Conservation (phyloP, 1,140 invertebrate genomes). For the Heliconius himera region DNA sequence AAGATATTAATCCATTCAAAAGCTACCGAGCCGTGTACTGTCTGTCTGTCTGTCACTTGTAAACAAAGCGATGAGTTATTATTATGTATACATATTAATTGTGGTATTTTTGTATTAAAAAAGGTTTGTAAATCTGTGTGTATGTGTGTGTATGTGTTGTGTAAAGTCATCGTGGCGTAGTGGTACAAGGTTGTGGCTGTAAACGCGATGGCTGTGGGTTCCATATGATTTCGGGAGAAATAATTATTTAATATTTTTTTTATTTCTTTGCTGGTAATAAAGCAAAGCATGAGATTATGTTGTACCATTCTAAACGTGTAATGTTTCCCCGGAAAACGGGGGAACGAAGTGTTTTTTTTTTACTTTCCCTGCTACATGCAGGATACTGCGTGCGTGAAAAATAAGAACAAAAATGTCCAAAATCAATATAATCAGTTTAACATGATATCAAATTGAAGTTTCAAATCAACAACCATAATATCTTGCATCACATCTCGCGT, state of each 20-base stretch:
- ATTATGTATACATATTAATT: not conserved
- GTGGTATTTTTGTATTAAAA: not conserved
- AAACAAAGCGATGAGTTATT: not conserved
- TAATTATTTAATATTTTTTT: too few relatives aligned
- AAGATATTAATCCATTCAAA: not conserved
- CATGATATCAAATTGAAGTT: not conserved
- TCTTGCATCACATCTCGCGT: conserved; percentile 18
- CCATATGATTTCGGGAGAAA: too few relatives aligned
- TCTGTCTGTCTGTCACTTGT: not conserved
- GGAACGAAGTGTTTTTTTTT: too few relatives aligned
- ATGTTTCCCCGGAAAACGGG: too few relatives aligned
- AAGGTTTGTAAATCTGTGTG: not conserved
- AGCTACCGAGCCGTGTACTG: not conserved
- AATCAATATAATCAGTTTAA: not conserved
- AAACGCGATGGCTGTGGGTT: too few relatives aligned
- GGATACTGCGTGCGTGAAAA: too few relatives aligned
- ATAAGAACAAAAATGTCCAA: not conserved
- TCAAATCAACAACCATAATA: not conserved
- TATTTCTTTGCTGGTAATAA: too few relatives aligned
- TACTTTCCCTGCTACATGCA: too few relatives aligned
- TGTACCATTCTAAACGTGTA: too few relatives aligned
- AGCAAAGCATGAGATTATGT: too few relatives aligned
- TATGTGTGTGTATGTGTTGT: not conserved
- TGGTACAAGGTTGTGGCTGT: too few relatives aligned
- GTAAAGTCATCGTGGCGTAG: too few relatives aligned